phyloP scores from a whole-genome alignment of 2,113 vertebrate genomes.

The Nyctereutes procyonoides region DNA sequence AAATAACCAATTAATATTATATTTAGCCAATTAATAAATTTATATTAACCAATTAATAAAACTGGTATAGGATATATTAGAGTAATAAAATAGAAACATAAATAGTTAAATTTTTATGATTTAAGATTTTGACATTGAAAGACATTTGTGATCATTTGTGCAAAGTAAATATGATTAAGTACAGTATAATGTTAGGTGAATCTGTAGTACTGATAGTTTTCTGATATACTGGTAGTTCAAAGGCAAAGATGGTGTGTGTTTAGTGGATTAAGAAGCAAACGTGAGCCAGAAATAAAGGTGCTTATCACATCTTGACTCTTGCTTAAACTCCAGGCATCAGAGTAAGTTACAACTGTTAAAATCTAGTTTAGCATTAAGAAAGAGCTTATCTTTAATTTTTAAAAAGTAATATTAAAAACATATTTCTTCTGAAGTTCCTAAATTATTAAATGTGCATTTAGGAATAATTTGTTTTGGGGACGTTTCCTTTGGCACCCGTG shows the following conservation, averaged over 20 bases:
- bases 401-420: slow-evolving; percentile 22
- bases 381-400: slow-evolving; percentile 24
- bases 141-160: slow-evolving; percentile 38
- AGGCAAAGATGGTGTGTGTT: background rate
- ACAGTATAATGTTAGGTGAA: background rate
- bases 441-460: slow-evolving; percentile 40
- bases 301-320: slow-evolving; percentile 36
- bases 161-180: slow-evolving; percentile 23
- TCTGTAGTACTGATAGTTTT: background rate
- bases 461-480: background rate
- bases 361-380: slow-evolving; percentile 35
- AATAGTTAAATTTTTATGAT: slow-evolving; percentile 40
- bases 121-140: slow-evolving; percentile 57
- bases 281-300: slow-evolving; percentile 17
- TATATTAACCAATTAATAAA: slow-evolving; percentile 32
- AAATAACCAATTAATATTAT: slow-evolving; percentile 29
- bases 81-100: slow-evolving; percentile 38
- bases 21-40: background rate
- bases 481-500: slow-evolving; percentile 31
- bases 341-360: background rate
- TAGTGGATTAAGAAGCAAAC: slow-evolving; percentile 27
- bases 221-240: background rate
- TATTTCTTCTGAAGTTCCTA: slow-evolving; percentile 28
- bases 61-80: background rate
- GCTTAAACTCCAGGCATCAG: background rate